Percentiles rank a stretch among this genome's conserved stretches.
Evolutionary conservation across 2,113 vertebrate species (phyloP).

Genomic region (Phalacrocorax aristotelis): DNA sequence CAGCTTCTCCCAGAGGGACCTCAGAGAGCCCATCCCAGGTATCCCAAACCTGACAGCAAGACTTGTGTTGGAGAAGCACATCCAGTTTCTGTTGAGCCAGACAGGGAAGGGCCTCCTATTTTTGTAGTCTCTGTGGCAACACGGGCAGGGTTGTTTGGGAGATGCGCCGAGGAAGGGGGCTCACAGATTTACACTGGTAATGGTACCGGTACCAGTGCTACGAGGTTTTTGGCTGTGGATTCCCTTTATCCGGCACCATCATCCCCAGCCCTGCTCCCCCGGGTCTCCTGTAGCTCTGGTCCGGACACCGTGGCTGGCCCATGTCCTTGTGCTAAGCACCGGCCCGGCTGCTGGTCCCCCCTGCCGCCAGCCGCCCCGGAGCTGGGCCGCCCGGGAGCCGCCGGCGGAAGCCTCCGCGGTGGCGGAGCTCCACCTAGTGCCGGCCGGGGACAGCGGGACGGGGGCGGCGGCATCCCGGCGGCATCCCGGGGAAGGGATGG

Average conservation of each 20-base stretch:
- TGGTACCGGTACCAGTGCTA: too few relatives aligned
- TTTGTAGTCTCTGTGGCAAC: not conserved
- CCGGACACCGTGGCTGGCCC: rapidly evolving
- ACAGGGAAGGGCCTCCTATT: rapidly evolving
- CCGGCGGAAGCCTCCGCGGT: not conserved
- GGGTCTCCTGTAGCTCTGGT: rapidly evolving
- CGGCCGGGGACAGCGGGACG: not conserved
- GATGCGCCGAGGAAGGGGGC: rapidly evolving
- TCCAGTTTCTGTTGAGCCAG: rapidly evolving
- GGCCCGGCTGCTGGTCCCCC: rapidly evolving
- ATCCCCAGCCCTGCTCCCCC: rapidly evolving
- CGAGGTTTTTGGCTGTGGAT: not conserved
- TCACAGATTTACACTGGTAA: not conserved
- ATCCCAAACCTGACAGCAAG: not conserved
- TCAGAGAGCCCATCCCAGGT: not conserved
- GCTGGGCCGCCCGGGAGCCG: rapidly evolving
- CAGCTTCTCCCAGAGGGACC: not conserved
- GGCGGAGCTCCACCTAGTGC: conserved; percentile 27
- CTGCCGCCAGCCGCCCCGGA: rapidly evolving
- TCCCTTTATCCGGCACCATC: not conserved
- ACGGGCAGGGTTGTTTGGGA: rapidly evolving
- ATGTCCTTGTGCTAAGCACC: rapidly evolving
- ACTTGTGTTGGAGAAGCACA: not conserved
- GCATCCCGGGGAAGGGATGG: not conserved
- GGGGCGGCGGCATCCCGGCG: not conserved